phyloP scores from a whole-genome alignment of 1,140 invertebrate species.

The Araneus ventricosus region DNA sequence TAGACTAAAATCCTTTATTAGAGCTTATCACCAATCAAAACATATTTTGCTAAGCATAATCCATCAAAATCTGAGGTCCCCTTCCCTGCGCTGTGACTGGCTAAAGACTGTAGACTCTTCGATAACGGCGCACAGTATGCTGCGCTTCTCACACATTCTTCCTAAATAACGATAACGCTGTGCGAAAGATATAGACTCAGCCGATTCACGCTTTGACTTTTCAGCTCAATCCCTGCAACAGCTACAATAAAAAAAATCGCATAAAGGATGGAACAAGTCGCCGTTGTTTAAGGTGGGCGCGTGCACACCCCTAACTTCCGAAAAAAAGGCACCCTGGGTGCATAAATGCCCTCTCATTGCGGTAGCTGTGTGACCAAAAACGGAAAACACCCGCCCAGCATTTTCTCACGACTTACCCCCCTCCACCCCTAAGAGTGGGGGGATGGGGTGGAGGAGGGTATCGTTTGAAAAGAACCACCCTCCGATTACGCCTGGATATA shows the following conservation, averaged over 20 bases:
- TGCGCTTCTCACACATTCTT: neutral
- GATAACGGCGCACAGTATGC: neutral
- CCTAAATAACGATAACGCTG: neutral
- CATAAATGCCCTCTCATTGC: constrained; percentile 69
- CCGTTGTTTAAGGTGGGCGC: constrained; percentile 30
- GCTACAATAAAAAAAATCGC: neutral
- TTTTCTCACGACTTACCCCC: constrained; percentile 57
- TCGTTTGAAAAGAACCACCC: constrained; percentile 52
- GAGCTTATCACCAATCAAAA: too few species aligned
- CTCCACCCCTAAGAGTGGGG: constrained; percentile 24
- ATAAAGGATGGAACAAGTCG: constrained; percentile 28
- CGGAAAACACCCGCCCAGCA: constrained; percentile 67
- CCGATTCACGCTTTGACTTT: neutral
- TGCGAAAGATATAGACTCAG: neutral
- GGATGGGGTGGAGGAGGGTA: neutral
- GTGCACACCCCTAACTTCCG: neutral
- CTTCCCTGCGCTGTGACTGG: neutral
- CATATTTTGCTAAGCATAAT: too few species aligned
- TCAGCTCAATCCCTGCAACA: neutral
- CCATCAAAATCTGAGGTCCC: too few species aligned
- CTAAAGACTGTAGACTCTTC: neutral
- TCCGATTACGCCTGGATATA: constrained; percentile 65
- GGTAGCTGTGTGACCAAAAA: constrained; percentile 64
- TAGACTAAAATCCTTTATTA: too few species aligned
- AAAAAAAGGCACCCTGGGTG: neutral